Percentiles rank a stretch among this genome's conserved stretches.
Conservation (phyloP, 2,888 invertebrate species). For the Leptura quadrifasciata region DNA sequence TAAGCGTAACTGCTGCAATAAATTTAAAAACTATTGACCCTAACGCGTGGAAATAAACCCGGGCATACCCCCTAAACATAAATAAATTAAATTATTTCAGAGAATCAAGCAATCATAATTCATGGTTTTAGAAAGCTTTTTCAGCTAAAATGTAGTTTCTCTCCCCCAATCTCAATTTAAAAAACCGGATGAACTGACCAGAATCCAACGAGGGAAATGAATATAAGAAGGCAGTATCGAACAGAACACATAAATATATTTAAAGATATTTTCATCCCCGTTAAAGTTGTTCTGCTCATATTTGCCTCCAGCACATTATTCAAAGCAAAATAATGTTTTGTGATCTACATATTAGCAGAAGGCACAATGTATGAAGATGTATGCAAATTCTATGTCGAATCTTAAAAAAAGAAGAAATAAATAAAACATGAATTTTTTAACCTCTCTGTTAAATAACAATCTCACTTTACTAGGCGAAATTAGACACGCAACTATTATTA, state of each 20-base stretch:
- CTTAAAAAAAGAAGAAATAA: not conserved
- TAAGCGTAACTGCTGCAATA: slow-evolving; percentile 46
- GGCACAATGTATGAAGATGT: no score
- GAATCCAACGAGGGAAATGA: slow-evolving; percentile 45
- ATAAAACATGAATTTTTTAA: not conserved
- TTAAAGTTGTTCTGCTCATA: slow-evolving; percentile 52
- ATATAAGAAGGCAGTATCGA: slow-evolving; percentile 40
- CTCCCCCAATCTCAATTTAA: slow-evolving; percentile 56
- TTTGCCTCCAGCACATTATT: slow-evolving; percentile 48
- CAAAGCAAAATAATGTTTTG: no score
- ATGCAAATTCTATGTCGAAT: not conserved
- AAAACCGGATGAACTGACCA: slow-evolving; percentile 52
- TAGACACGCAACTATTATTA: slow-evolving; percentile 16
- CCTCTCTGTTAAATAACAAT: not conserved
- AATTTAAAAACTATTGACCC: slow-evolving; percentile 55
- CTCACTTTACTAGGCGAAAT: slow-evolving; percentile 43
- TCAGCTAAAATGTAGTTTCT: slow-evolving; percentile 51
- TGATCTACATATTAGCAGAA: no score
- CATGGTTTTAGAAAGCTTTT: slow-evolving; percentile 57
- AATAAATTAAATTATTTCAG: slow-evolving; percentile 60
- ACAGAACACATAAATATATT: slow-evolving; percentile 50
- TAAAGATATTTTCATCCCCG: slow-evolving; percentile 48
- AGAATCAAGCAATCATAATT: slow-evolving; percentile 60
- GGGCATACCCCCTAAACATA: slow-evolving; percentile 45
- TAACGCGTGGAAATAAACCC: slow-evolving; percentile 41